Conservation (phyloP, 1,140 invertebrate species). For the Acarapis woodi region DNA sequence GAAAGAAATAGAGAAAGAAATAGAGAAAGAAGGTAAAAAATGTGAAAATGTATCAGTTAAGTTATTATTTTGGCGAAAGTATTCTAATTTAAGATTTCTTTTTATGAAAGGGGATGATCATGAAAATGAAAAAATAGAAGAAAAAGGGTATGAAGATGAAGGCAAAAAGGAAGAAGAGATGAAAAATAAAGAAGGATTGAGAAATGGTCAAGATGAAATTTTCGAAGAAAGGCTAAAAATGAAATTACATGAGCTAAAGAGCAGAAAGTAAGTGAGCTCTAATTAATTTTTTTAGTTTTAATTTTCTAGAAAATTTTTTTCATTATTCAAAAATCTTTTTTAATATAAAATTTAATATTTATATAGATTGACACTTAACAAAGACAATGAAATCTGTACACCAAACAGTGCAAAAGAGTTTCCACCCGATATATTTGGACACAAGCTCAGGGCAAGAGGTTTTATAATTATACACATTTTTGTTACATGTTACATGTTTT, state of each 20-base stretch:
- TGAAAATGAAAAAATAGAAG: too few species aligned
- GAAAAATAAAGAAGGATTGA: background rate
- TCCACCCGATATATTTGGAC: slow-evolving; percentile 16
- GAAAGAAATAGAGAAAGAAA: background rate
- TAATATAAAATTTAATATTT: background rate
- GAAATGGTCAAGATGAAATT: background rate
- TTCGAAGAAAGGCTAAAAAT: background rate
- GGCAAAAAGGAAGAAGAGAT: background rate
- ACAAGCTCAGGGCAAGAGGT: slow-evolving; percentile 15
- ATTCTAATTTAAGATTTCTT: background rate
- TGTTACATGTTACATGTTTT: slow-evolving; percentile 20
- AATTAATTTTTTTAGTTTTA: background rate
- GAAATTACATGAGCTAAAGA: too few species aligned
- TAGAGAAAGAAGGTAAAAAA: background rate
- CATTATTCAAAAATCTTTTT: background rate
- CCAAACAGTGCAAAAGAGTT: slow-evolving; percentile 14
- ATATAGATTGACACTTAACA: background rate
- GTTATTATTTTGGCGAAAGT: background rate
- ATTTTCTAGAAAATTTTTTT: background rate
- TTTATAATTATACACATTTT: slow-evolving; percentile 18
- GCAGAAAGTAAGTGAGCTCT: too few species aligned
- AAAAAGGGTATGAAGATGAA: too few species aligned
- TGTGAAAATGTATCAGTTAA: background rate
- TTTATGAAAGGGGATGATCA: too few species aligned
- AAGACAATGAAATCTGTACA: background rate